A percentile compares a stretch with the other conserved stretches of the same genome.
Conservation (phyloP, 1,140 invertebrate species). For the Dinoponera quadriceps region DNA sequence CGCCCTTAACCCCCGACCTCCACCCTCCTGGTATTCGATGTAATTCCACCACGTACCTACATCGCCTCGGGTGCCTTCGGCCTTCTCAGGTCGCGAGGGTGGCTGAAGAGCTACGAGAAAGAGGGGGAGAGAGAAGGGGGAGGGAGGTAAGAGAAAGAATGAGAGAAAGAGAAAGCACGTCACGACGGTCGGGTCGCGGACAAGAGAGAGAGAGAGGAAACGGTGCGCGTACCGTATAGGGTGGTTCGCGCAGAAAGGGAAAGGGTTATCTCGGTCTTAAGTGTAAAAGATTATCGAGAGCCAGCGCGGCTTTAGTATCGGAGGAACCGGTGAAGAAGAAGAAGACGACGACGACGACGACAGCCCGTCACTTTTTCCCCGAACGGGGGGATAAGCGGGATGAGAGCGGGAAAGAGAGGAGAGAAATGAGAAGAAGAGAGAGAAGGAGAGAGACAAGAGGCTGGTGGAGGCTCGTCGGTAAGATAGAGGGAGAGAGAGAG, state of each 20-base stretch:
- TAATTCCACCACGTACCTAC: slow-evolving; percentile 55
- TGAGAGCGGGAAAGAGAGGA: slow-evolving; percentile 60
- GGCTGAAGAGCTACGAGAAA: slow-evolving; percentile 39
- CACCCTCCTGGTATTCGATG: slow-evolving; percentile 20
- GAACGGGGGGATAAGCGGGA: slow-evolving; percentile 63
- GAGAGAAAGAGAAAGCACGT: background rate
- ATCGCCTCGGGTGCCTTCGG: slow-evolving; percentile 26
- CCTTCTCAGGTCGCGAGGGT: slow-evolving; percentile 46
- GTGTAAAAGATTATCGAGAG: slow-evolving; percentile 83
- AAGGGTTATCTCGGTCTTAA: slow-evolving; percentile 78
- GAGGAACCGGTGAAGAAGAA: slow-evolving; percentile 44
- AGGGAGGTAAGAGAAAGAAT: slow-evolving; percentile 1
- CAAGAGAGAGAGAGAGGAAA: background rate
- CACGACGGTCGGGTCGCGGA: background rate
- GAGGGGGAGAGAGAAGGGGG: background rate
- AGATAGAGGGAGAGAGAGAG: slow-evolving; percentile 61
- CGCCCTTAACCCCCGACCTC: slow-evolving; percentile 13
- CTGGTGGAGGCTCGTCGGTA: slow-evolving; percentile 67
- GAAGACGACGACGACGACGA: slow-evolving; percentile 61
- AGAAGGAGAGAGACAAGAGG: slow-evolving; percentile 63
- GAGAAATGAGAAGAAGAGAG: slow-evolving; percentile 42
- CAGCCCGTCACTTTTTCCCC: slow-evolving; percentile 72
- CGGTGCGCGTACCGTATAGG: slow-evolving; percentile 24
- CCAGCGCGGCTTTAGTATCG: slow-evolving; percentile 64
- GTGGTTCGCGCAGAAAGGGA: slow-evolving; percentile 70